phyloP scores from a whole-genome alignment of 2,888 invertebrate genomes.

The Chouioia cunea region DNA sequence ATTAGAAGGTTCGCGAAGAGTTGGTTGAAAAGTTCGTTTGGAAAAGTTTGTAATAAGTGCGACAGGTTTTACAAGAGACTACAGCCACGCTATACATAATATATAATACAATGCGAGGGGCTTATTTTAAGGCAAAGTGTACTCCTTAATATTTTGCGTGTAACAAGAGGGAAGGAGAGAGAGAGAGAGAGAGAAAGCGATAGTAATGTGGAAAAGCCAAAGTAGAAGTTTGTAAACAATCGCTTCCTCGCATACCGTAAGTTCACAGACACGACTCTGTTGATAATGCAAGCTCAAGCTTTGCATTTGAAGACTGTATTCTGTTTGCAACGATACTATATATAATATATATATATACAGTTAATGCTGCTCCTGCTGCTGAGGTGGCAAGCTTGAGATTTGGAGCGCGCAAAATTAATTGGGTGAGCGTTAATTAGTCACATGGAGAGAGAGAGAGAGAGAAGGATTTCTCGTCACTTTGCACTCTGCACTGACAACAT shows the following conservation, averaged over 20 bases:
- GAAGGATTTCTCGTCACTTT: conserved; percentile 19
- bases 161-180: too few species aligned
- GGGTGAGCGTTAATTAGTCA: conserved; percentile 39
- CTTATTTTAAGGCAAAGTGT: too few species aligned
- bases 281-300: neutral
- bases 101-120: too few species aligned
- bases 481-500: neutral
- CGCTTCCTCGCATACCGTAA: too few species aligned
- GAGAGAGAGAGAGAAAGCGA: too few species aligned
- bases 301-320: neutral
- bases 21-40: conserved; percentile 19
- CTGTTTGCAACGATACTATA: neutral
- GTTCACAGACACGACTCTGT: too few species aligned
- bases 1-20: conserved; percentile 27
- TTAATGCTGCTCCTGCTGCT: neutral
- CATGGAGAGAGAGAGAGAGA: conserved; percentile 13
- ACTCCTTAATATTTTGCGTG: too few species aligned
- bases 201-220: too few species aligned
- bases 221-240: too few species aligned
- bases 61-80: conserved; percentile 18
- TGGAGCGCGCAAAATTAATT: conserved; percentile 40
- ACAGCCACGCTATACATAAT: neutral
- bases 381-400: conserved; percentile 21
- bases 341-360: neutral
- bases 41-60: neutral